Percentiles rank a stretch among this genome's conserved stretches.
Conservation (phyloP, 2,113 vertebrate genomes). For the Nyctereutes procyonoides region DNA sequence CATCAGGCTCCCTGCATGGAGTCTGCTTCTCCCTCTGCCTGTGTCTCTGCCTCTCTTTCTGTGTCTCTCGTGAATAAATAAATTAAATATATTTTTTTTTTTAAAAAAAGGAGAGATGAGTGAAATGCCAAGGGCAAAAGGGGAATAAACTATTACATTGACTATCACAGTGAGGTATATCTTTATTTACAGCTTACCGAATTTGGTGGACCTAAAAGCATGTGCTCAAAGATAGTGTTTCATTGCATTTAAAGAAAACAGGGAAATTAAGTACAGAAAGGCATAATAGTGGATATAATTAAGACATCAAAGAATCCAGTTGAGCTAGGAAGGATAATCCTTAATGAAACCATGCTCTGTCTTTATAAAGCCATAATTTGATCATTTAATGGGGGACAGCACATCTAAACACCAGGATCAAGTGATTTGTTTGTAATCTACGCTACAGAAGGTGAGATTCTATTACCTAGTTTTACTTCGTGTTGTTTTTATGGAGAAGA, state of each 20-base stretch:
- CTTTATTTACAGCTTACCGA: conserved; percentile 30
- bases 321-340: background rate
- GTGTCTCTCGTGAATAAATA: too few species aligned
- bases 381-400: background rate
- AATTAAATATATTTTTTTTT: too few species aligned
- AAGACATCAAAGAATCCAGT: conserved; percentile 67
- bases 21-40: too few species aligned
- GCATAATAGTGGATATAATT: conserved; percentile 24
- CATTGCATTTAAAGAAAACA: conserved; percentile 39
- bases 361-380: conserved; percentile 56
- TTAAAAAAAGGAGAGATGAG: background rate
- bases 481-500: background rate
- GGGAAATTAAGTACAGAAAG: conserved; percentile 68
- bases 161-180: background rate
- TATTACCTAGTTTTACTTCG: background rate
- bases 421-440: background rate
- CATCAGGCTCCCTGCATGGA: too few species aligned
- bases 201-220: conserved; percentile 5
- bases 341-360: conserved; percentile 64
- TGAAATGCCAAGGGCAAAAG: conserved; percentile 68
- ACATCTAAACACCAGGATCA: background rate
- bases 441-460: background rate
- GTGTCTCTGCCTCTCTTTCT: too few species aligned
- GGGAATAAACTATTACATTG: background rate
- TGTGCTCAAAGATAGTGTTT: conserved; percentile 71